Base-by-base conservation (phyloP, 2,113 vertebrate species). In the Pithys albifrons region DNA sequence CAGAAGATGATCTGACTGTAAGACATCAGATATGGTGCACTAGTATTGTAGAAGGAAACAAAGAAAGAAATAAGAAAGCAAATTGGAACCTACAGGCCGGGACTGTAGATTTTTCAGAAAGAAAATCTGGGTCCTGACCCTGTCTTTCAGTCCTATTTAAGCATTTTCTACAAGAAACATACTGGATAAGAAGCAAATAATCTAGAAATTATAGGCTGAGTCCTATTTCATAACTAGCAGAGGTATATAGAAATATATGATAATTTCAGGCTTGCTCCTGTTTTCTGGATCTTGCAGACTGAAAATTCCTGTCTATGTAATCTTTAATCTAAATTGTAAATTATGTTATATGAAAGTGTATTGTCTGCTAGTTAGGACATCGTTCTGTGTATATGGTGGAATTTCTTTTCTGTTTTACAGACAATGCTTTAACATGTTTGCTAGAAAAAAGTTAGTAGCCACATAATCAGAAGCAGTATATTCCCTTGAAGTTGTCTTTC, bases 331-430 rank as follows among this genome's bases (percentile, higher is more conserved):
- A 54, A 69, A 10, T 24, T 51, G 22, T 70, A 46, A 78, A 51
- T 28, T 8, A 24, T 9, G 2, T 15, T 59, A 11, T n/a, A 4
- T 4, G 1, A 25, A 51, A 51, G 1, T 25, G 14, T 43, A 8
- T 7, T 70, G 3, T 18, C 14, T 78, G 49, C 39, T 88, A 45
- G 7, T 33, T 81, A 69, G 14, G 16, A 8, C 22, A 46, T 20
- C 4, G 17, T 29, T 66, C 55, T 90, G 27, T 52, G 16, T 39
- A 39, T 19, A 35, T 29, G 69, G 76, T 13, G 3, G 25, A 43
- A 48, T 66, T 35, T 46, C 3, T 79, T 80, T 90, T 67, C 54
- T 76, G 5, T 16, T 76, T 84, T 84, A 33, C 12, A 20, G 28
- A 3, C 4, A 79, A 70, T 12, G 2, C 16, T 85, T 85, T 67